phyloP scores from a whole-genome alignment of 2,888 invertebrate genomes.

The Rambutsinella grinnellia region DNA sequence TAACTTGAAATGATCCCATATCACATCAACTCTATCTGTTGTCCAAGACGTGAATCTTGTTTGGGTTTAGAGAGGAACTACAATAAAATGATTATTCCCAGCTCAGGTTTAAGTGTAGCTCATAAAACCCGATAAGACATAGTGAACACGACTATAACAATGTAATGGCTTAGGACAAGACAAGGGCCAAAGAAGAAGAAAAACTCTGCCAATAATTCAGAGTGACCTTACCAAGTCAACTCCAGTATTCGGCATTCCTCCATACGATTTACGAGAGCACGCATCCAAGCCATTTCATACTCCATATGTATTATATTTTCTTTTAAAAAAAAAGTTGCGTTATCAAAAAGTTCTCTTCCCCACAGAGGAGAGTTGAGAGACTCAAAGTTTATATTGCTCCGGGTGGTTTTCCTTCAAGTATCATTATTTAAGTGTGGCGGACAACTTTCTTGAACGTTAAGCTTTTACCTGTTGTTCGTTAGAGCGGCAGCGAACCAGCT shows the following conservation, averaged over 20 bases:
- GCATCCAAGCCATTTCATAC: too few species aligned
- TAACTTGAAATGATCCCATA: too few species aligned
- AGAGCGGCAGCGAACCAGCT: conserved; percentile 36
- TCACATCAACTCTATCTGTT: too few species aligned
- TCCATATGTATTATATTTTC: too few species aligned
- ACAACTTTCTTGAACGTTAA: conserved; percentile 49
- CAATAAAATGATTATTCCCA: too few species aligned
- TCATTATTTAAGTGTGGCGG: conserved; percentile 56
- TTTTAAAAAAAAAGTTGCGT: conserved; percentile 24
- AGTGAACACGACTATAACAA: conserved; percentile 56
- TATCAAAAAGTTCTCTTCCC: conserved; percentile 41
- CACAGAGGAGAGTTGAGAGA: conserved; percentile 20
- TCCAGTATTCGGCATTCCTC: too few species aligned
- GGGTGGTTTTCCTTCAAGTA: conserved; percentile 59
- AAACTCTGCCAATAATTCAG: too few species aligned
- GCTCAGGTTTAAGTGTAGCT: conserved; percentile 57
- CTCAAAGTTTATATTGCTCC: conserved; percentile 43
- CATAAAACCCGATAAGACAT: conserved; percentile 58
- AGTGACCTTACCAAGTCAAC: too few species aligned
- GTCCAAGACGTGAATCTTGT: too few species aligned
- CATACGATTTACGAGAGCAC: too few species aligned
- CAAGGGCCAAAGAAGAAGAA: conserved; percentile 5
- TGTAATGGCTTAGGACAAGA: conserved; percentile 39
- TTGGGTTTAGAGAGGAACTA: too few species aligned
- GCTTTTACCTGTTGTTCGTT: conserved; percentile 40